Evolutionary conservation across 2,113 vertebrate species (phyloP), one percentile per base, ranked within the genome.

Genomic region (Melanocharis versteri): DNA sequence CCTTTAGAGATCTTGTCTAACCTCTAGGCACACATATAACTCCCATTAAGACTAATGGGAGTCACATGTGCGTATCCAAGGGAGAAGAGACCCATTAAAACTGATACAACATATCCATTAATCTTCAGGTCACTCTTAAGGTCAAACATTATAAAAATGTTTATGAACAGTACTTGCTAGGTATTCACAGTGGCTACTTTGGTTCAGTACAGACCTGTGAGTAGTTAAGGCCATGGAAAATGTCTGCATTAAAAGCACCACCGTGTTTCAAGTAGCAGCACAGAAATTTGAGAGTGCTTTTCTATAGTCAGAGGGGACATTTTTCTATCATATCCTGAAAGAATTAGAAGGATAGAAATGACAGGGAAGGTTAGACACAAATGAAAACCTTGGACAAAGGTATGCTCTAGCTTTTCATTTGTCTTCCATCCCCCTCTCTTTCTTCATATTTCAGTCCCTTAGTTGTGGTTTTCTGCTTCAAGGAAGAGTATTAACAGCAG

Each of bases 141-240:
- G 96, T 97, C 94, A 97, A 95, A 91, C 93, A 93, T 92, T 97
- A 89, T 83, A 96, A 97, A 97, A 96, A 92, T 96, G 91, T 95
- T 97, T 96, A 96, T 90, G 91, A 97, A 94, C 85, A 95, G 81
- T 87, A 89, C 82, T 92, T 89, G 72, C 85, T 81, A 96, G 91
- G 90, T 72, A 94, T 87, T 91, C 73, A 90, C 45, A 50, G 80
- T 31, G 35, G 73, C 66, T 95, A 77, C 70, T 91, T 91, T 27
- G n/a, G 66, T 68, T 83, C 76, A 79, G 89, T 83, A 94, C 56
- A 84, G 93, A 92, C 42, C 90, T 51, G 71, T 42, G 37, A 78
- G 72, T 60, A 85, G 80, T 64, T 96, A 95, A 93, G 83, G 90
- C 87, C 91, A 81, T 37, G 37, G 54, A 89, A 94, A 95, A 96